These are phyloP conservation scores for Macrophya alboannulata DNA, from an alignment of 2,888 invertebrate genomes.

Conservation along the genomic window DNA sequence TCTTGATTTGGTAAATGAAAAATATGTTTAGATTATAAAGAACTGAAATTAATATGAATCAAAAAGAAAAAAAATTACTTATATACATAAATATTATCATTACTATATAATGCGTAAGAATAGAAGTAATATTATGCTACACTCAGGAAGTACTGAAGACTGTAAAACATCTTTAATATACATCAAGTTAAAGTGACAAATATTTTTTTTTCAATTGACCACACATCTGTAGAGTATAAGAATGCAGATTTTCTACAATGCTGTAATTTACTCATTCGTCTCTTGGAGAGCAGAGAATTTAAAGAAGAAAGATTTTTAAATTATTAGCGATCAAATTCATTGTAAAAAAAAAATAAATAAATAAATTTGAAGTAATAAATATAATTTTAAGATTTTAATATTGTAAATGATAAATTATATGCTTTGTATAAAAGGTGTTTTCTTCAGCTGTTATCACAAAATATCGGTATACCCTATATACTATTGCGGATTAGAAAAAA, in stretches of 20 bases:
- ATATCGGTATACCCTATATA: background rate
- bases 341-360: background rate
- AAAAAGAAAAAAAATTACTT: conserved; percentile 12
- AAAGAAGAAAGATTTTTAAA: background rate
- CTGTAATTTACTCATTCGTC: background rate
- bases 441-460: conserved; percentile 8
- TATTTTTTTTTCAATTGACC: background rate
- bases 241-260: background rate
- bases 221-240: background rate
- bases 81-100: conserved; percentile 25
- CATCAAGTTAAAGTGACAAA: conserved; percentile 19
- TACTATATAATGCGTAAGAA: conserved; percentile 5
- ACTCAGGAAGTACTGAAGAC: background rate
- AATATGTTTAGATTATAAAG: background rate
- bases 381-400: background rate
- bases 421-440: background rate
- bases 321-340: background rate
- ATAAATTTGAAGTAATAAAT: background rate
- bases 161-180: background rate
- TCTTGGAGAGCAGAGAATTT: background rate
- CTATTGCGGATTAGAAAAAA: background rate
- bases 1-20: background rate
- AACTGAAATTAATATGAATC: background rate
- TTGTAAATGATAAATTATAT: background rate
- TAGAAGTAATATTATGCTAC: background rate